Percentiles rank a stretch among this genome's conserved stretches.
Conservation (phyloP, 2,888 invertebrate species). For the Drepana falcataria region DNA sequence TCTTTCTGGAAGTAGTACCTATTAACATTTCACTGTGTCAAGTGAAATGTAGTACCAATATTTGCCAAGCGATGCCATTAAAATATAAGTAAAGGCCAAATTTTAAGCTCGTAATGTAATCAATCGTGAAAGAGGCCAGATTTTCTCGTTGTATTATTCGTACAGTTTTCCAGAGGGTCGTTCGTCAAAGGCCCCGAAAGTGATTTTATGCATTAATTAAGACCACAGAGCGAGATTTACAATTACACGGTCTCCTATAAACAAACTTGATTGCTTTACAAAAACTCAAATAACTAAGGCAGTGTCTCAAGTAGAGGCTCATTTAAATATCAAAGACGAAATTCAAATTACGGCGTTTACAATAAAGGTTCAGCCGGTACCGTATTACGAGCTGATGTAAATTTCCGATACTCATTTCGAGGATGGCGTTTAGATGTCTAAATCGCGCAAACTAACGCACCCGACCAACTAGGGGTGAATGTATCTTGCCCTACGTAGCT, state of each 20-base stretch:
- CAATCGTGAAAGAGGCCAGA: conserved; percentile 27
- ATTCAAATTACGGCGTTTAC: conserved; percentile 78
- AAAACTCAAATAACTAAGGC: conserved; percentile 79
- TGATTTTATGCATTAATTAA: conserved; percentile 74
- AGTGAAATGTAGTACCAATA: background rate
- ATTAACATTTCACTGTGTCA: background rate
- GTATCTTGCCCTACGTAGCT: background rate
- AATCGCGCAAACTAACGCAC: conserved; percentile 43
- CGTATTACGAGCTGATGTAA: conserved; percentile 77
- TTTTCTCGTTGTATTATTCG: conserved; percentile 46
- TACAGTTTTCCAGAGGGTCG: conserved; percentile 42
- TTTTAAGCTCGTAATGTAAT: conserved; percentile 25
- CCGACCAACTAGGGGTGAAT: background rate
- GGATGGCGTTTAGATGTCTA: conserved; percentile 70
- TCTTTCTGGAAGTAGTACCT: too few relatives aligned
- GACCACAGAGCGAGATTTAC: conserved; percentile 74
- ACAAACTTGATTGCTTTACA: conserved; percentile 79
- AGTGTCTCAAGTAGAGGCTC: conserved; percentile 77
- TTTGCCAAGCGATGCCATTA: background rate
- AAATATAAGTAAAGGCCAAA: background rate
- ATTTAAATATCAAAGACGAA: conserved; percentile 79
- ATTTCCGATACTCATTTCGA: conserved; percentile 78
- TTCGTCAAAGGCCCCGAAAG: conserved; percentile 52
- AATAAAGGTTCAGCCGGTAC: conserved; percentile 74
- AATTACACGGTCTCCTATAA: conserved; percentile 73